Evolutionary conservation across 1,140 invertebrate species (phyloP).

Genomic region (Nymphalis io): DNA sequence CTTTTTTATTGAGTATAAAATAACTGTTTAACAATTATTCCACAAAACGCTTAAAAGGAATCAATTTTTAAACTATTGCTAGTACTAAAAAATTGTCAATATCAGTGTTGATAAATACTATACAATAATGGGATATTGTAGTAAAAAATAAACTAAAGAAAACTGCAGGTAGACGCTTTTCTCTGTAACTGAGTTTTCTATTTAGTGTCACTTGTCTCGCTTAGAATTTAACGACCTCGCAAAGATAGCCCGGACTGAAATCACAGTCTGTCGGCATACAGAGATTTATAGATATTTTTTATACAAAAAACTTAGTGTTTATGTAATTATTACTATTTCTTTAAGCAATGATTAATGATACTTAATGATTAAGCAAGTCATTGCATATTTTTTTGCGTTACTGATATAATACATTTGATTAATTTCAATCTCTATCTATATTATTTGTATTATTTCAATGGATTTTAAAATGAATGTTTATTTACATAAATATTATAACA

Average conservation of each 20-base stretch:
- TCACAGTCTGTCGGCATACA: conserved; percentile 26
- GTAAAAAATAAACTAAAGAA: conserved; percentile 31
- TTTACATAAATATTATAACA: not conserved
- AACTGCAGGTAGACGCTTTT: conserved; percentile 33
- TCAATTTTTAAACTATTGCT: not conserved
- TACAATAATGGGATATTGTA: conserved; percentile 19
- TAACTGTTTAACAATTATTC: too few species aligned
- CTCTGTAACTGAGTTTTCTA: conserved; percentile 38
- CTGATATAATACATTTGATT: too few species aligned
- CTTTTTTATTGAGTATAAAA: too few species aligned
- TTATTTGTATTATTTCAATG: too few species aligned
- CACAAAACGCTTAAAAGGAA: not conserved
- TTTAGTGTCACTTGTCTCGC: conserved; percentile 40
- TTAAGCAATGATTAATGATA: not conserved
- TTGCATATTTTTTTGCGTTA: too few species aligned
- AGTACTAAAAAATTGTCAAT: conserved; percentile 1
- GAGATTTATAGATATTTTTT: conserved; percentile 18
- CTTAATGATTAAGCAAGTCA: not conserved
- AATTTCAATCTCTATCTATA: too few species aligned
- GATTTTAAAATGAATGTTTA: too few species aligned
- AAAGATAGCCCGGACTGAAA: conserved; percentile 30
- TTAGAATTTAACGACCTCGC: conserved; percentile 36
- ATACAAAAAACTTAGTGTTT: not conserved
- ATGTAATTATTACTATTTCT: not conserved
- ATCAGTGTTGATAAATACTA: conserved; percentile 11